Evolutionary conservation across 2,888 invertebrate genomes (phyloP), one percentile per base, ranked within the genome.

Genomic region (Euzetes globulus): DNA sequence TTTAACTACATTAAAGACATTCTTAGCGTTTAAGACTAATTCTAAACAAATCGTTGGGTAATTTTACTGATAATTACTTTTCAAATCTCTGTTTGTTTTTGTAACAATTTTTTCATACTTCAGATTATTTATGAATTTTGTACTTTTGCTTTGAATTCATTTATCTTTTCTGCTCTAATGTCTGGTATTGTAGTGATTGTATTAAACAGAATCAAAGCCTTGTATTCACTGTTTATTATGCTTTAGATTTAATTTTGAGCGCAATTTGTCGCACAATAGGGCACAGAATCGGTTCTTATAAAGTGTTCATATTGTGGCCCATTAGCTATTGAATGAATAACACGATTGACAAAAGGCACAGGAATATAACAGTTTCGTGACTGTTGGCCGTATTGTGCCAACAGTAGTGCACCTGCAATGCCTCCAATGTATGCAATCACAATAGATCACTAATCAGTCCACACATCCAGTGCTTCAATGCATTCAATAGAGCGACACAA

Each of bases 401-500:
- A n/a, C n/a, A 27, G 33, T 60, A 29, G 37, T 68, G 41, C 68
- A 68, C 41, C 41, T 68, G 68, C 68, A 68, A 68, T 45, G 41
- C 19, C 41, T 68, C 19, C 50, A 50, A 63, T 37, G 58, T 22
- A n/a, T 60, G 60, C 68, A 41, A 41, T 11, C 29, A 68, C 68
- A 68, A 68, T 68, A 68, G 68, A 68, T 68, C 68, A 68, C 68
- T 68, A 68, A 68, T 68, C 68, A 68, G 41, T 37, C 68, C 68
- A 68, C 22, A 41, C n/a, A 68, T 68, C 19, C 68, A 68, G 37
- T 68, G 45, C 41, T 68, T 22, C 33, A 68, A 41, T 22, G 68
- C 68, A 37, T 68, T 41, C 41, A 68, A 68, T 68, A 60, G 27
- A n/a, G 1, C 68, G 22, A 68, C 45, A 68, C 68, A 68, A 68